phyloP scores from a whole-genome alignment of 2,888 invertebrate species.

The Agonopterix arenella region DNA sequence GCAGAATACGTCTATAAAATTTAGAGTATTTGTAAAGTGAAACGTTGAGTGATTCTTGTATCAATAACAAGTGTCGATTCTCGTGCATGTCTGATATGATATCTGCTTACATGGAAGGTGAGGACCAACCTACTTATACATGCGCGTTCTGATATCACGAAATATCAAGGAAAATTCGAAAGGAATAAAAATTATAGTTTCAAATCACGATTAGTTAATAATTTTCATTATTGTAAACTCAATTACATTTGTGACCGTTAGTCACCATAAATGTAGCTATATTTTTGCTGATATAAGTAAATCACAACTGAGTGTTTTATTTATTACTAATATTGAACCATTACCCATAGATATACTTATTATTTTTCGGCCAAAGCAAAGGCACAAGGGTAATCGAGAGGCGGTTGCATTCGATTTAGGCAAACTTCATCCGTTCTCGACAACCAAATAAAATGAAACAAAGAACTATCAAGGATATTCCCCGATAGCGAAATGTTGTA shows the following conservation, averaged over 20 bases:
- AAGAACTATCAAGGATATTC: slow-evolving; percentile 30
- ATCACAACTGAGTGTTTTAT: no score
- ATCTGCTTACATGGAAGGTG: background rate
- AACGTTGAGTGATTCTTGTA: background rate
- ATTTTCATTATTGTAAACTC: no score
- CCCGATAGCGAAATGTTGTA: slow-evolving; percentile 8
- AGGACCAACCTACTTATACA: background rate
- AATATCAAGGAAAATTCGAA: slow-evolving; percentile 6
- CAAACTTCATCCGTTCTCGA: slow-evolving; percentile 24
- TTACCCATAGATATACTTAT: no score
- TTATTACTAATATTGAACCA: no score
- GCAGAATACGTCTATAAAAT: background rate
- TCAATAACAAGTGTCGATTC: background rate
- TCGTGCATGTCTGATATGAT: slow-evolving; percentile 1
- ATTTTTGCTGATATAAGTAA: no score
- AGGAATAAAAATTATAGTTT: no score
- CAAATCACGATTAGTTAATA: no score
- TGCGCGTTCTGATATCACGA: background rate
- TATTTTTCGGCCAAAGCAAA: slow-evolving; percentile 24
- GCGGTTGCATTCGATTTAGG: slow-evolving; percentile 22
- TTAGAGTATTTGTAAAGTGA: background rate
- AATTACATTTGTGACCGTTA: no score
- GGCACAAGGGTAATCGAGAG: slow-evolving; percentile 47
- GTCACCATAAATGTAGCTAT: no score
- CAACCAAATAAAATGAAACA: slow-evolving; percentile 23